Conservation (phyloP, 2,113 vertebrate species). For the Conger conger region DNA sequence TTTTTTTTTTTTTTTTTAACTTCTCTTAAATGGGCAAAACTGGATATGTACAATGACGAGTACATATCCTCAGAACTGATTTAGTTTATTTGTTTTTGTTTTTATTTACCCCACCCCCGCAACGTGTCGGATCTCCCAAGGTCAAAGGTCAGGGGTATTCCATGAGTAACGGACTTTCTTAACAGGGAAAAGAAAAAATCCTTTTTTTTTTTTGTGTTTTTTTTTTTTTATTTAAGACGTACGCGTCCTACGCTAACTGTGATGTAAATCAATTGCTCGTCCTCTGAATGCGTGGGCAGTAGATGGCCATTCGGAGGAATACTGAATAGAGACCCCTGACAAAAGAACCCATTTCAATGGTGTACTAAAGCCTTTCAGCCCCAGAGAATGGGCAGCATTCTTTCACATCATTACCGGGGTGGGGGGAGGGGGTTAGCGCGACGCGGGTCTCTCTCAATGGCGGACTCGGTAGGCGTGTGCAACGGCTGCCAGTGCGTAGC, state of each 20-base stretch:
- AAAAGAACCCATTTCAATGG: constrained; percentile 75
- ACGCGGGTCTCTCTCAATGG: constrained; percentile 44
- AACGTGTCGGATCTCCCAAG: not conserved
- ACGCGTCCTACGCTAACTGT: constrained; percentile 51
- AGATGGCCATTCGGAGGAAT: constrained; percentile 66
- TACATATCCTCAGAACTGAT: no score
- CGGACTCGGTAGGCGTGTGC: constrained; percentile 53
- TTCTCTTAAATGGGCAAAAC: no score
- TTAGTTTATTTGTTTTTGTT: no score
- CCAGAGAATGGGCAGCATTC: constrained; percentile 74
- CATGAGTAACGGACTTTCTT: not conserved
- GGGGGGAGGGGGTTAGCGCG: constrained; percentile 17
- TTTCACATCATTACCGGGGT: constrained; percentile 73
- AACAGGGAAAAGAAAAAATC: not conserved
- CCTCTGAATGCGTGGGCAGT: constrained; percentile 61
- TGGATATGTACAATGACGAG: no score
- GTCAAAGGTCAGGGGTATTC: not conserved
- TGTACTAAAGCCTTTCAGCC: constrained; percentile 70
- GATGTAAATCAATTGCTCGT: constrained; percentile 61
- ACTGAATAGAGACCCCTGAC: constrained; percentile 64
- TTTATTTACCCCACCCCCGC: no score
- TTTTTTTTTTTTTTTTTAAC: no score
- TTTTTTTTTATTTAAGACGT: constrained; percentile 39
- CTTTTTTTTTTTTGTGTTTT: not conserved
- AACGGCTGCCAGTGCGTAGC: constrained; percentile 55